A percentile compares a stretch with the other conserved stretches of the same genome.
Conservation (phyloP, 2,888 invertebrate genomes). For the Idaea dimidiata region DNA sequence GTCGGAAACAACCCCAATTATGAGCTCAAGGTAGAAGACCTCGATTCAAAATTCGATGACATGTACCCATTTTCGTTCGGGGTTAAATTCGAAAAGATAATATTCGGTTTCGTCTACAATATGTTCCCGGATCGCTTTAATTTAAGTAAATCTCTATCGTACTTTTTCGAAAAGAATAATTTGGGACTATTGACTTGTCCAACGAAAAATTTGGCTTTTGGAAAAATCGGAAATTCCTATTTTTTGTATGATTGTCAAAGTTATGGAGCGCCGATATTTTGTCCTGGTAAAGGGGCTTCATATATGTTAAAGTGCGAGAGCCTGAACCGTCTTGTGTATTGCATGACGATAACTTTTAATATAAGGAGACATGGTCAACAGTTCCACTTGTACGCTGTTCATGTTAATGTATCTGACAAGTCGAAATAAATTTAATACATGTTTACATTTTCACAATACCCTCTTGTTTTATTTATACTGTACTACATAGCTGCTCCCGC, state of each 20-base stretch:
- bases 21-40: conserved; percentile 80
- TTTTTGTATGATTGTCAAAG: conserved; percentile 86
- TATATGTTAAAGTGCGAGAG: conserved; percentile 82
- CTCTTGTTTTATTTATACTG: not conserved
- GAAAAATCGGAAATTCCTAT: conserved; percentile 76
- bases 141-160: conserved; percentile 81
- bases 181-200: conserved; percentile 80
- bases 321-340: conserved; percentile 82
- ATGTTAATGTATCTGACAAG: conserved; percentile 49
- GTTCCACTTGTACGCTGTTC: conserved; percentile 71
- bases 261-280: conserved; percentile 81
- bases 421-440: conserved; percentile 44
- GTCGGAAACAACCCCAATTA: conserved; percentile 71
- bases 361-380: conserved; percentile 76
- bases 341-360: conserved; percentile 82
- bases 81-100: conserved; percentile 78
- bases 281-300: conserved; percentile 78
- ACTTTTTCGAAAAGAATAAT: conserved; percentile 79
- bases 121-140: conserved; percentile 80
- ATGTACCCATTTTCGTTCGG: conserved; percentile 81
- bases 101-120: conserved; percentile 83
- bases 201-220: conserved; percentile 77
- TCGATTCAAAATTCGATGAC: conserved; percentile 72
- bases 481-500: not conserved
- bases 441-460: conserved; percentile 4